Evolutionary conservation across 2,888 invertebrate genomes (phyloP).

Genomic region (Agrilus cyanescens): DNA sequence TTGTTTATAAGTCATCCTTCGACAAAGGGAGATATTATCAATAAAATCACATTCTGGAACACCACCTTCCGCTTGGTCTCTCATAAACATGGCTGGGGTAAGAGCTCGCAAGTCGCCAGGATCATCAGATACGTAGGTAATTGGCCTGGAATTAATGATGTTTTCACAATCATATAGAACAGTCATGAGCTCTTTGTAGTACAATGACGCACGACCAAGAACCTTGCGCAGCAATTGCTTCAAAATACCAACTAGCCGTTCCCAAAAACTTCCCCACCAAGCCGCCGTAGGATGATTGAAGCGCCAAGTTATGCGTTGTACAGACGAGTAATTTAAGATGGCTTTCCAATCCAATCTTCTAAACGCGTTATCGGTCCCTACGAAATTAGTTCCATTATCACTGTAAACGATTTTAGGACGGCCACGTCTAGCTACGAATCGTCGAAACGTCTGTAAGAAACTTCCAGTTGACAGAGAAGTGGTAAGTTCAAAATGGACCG

Average conservation of each 20-base stretch:
- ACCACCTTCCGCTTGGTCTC: conserved; percentile 12
- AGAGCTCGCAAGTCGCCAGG: conserved; percentile 11
- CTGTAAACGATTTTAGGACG: conserved; percentile 22
- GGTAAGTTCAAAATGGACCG: conserved; percentile 28
- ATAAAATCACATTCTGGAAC: conserved; percentile 16
- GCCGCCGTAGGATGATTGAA: conserved; percentile 29
- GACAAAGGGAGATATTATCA: conserved; percentile 11
- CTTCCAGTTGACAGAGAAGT: conserved; percentile 17
- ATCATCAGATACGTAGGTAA: conserved; percentile 15
- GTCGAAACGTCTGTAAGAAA: conserved; percentile 21
- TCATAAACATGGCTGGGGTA: conserved; percentile 21
- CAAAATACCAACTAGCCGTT: conserved; percentile 25
- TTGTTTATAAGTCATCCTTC: conserved; percentile 13
- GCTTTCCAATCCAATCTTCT: conserved; percentile 14
- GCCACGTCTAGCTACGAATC: conserved; percentile 14
- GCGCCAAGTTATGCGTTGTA: conserved; percentile 15
- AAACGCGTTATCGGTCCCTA: conserved; percentile 20
- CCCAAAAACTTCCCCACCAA: conserved; percentile 34
- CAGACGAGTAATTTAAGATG: conserved; percentile 10
- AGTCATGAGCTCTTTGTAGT: too few species aligned
- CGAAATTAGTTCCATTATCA: conserved; percentile 32
- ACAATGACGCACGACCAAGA: conserved; percentile 22
- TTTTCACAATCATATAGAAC: conserved; percentile 24
- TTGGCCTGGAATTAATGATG: conserved; percentile 25
- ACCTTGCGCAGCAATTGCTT: conserved; percentile 25